phyloP scores from a whole-genome alignment of 2,113 vertebrate species.

The Thalassoma bifasciatum region DNA sequence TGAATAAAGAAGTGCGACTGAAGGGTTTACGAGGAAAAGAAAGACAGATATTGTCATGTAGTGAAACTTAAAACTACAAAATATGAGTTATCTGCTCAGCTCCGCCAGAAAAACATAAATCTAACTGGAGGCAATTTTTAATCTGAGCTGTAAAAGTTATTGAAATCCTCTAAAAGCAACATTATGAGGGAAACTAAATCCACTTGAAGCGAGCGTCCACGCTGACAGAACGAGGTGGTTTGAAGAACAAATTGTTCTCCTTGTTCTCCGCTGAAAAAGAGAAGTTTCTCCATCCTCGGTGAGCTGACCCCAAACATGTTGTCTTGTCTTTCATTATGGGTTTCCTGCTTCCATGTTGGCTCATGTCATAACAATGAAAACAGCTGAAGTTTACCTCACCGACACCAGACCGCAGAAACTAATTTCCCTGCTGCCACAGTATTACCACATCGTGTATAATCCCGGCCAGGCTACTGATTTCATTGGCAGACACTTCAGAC shows the following conservation, averaged over 20 bases:
- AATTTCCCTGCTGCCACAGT: slow-evolving; percentile 61
- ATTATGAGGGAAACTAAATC: background rate
- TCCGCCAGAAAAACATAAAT: no score
- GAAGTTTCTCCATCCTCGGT: slow-evolving; percentile 29
- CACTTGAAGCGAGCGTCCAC: background rate
- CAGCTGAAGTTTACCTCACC: slow-evolving; percentile 56
- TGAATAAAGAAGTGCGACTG: no score
- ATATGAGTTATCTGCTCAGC: no score
- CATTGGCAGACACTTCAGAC: slow-evolving; percentile 56
- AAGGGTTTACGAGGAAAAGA: no score
- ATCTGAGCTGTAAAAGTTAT: no score
- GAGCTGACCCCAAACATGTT: slow-evolving; percentile 38
- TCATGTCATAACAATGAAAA: slow-evolving; percentile 67
- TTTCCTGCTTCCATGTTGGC: slow-evolving; percentile 47
- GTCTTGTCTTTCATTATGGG: slow-evolving; percentile 40
- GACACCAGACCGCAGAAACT: slow-evolving; percentile 52
- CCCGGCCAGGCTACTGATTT: slow-evolving; percentile 64
- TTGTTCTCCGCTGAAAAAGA: background rate
- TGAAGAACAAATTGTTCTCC: slow-evolving; percentile 29
- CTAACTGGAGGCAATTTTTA: no score
- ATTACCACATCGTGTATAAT: slow-evolving; percentile 60
- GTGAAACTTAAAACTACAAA: no score
- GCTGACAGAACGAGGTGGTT: slow-evolving; percentile 3
- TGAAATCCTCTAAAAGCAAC: no score
- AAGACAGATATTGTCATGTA: no score